Percentiles rank a stretch among this genome's conserved stretches.
Evolutionary conservation across 1,140 invertebrate species (phyloP).

Genomic region (Odontomachus brunneus): DNA sequence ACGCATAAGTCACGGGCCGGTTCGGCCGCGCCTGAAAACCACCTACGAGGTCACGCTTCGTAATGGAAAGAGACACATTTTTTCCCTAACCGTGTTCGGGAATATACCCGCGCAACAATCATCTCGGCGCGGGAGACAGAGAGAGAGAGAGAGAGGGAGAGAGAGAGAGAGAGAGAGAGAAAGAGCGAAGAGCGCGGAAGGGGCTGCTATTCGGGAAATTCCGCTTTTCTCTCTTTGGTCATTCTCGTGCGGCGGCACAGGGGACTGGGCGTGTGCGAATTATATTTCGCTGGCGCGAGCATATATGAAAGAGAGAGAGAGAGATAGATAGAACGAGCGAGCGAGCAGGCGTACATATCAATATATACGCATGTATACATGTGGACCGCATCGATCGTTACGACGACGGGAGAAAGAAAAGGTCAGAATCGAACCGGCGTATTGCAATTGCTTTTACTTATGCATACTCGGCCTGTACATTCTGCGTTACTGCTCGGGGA

Average conservation of each 20-base stretch:
- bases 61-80: constrained; percentile 15
- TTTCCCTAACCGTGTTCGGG: not conserved
- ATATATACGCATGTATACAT: constrained; percentile 5
- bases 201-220: constrained; percentile 40
- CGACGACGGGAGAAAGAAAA: constrained; percentile 40
- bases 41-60: not conserved
- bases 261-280: constrained; percentile 45
- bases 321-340: too few relatives aligned
- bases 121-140: not conserved
- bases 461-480: constrained; percentile 29
- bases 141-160: too few relatives aligned
- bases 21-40: not conserved
- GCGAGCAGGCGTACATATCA: not conserved
- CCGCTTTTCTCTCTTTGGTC: constrained; percentile 18
- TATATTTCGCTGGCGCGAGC: constrained; percentile 47
- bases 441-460: constrained; percentile 58
- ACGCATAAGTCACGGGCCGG: not conserved
- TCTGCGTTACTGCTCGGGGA: constrained; percentile 4
- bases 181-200: too few relatives aligned
- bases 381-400: constrained; percentile 48
- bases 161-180: too few relatives aligned
- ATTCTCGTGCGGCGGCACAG: constrained; percentile 14
- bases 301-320: constrained; percentile 15
- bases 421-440: constrained; percentile 55
- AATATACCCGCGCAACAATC: constrained; percentile 12